phyloP scores from a whole-genome alignment of 2,888 invertebrate species.

The Lasius platythorax region DNA sequence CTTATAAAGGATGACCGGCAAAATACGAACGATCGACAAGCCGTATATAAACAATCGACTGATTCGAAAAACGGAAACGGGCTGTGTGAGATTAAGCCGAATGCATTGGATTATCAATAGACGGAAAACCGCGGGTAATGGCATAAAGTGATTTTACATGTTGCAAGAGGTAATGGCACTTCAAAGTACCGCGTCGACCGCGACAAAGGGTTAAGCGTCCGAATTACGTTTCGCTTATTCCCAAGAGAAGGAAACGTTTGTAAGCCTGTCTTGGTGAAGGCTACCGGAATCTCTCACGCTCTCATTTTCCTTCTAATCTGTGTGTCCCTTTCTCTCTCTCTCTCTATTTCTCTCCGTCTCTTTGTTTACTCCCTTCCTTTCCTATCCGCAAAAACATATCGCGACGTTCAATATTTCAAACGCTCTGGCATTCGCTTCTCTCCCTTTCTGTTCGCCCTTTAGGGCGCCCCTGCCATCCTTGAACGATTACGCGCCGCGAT shows the following conservation, averaged over 20 bases:
- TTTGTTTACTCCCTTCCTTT: neutral
- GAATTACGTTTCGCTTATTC: slow-evolving; percentile 50
- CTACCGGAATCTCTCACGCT: slow-evolving; percentile 15
- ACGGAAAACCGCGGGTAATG: slow-evolving; percentile 34
- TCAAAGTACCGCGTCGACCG: slow-evolving; percentile 32
- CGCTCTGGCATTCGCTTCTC: slow-evolving; percentile 21
- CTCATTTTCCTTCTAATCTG: slow-evolving; percentile 6
- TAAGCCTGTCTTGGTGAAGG: slow-evolving; percentile 28
- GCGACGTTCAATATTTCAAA: slow-evolving; percentile 41
- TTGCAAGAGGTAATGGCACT: slow-evolving; percentile 30
- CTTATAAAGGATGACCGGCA: neutral
- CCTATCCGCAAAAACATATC: slow-evolving; percentile 23
- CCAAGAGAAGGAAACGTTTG: slow-evolving; percentile 44
- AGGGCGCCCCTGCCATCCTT: slow-evolving; percentile 17
- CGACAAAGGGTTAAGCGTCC: slow-evolving; percentile 53
- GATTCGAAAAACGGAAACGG: slow-evolving; percentile 20
- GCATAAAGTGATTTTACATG: slow-evolving; percentile 49
- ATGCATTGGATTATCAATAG: slow-evolving; percentile 38
- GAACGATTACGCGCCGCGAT: slow-evolving; percentile 28
- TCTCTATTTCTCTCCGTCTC: neutral
- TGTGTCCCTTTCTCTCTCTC: neutral
- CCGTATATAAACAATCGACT: neutral
- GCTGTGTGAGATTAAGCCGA: neutral
- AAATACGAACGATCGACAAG: neutral
- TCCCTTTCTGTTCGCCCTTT: slow-evolving; percentile 33